phyloP scores from a whole-genome alignment of 2,113 vertebrate genomes.

The Gadus chalcogrammus region DNA sequence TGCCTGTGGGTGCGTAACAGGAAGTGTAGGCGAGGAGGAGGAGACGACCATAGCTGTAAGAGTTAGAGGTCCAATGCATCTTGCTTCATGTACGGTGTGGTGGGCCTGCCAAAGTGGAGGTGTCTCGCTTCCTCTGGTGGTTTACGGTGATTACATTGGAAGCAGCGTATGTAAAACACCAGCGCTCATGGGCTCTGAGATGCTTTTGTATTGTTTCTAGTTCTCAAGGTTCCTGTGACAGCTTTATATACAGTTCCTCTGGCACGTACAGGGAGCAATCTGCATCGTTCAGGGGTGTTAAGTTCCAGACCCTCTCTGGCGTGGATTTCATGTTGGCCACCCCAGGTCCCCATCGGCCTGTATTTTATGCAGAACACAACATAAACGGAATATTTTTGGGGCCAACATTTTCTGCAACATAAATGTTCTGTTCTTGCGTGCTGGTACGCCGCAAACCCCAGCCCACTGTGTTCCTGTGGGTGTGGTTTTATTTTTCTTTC shows the following conservation, averaged over 20 bases:
- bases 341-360: slow-evolving; percentile 19
- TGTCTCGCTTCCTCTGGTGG: slow-evolving; percentile 66
- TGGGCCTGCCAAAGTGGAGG: slow-evolving; percentile 56
- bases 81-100: slow-evolving; percentile 47
- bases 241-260: slow-evolving; percentile 69
- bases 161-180: slow-evolving; percentile 63
- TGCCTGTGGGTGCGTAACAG: neutral
- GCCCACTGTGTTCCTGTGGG: slow-evolving; percentile 34
- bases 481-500: slow-evolving; percentile 20
- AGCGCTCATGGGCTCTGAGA: slow-evolving; percentile 58
- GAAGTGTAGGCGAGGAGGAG: neutral
- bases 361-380: slow-evolving; percentile 41
- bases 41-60: neutral
- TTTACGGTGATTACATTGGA: slow-evolving; percentile 65
- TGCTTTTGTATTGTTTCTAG: slow-evolving; percentile 60
- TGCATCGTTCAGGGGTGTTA: slow-evolving; percentile 60
- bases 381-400: slow-evolving; percentile 23
- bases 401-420: no score
- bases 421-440: neutral
- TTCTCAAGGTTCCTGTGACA: slow-evolving; percentile 62
- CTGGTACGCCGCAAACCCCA: slow-evolving; percentile 19
- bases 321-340: slow-evolving; percentile 42
- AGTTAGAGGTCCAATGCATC: slow-evolving; percentile 51
- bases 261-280: slow-evolving; percentile 57
- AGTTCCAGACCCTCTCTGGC: slow-evolving; percentile 52